Base-by-base conservation (phyloP, 2,113 vertebrate species). In the Sinocyclocheilus grahami region DNA sequence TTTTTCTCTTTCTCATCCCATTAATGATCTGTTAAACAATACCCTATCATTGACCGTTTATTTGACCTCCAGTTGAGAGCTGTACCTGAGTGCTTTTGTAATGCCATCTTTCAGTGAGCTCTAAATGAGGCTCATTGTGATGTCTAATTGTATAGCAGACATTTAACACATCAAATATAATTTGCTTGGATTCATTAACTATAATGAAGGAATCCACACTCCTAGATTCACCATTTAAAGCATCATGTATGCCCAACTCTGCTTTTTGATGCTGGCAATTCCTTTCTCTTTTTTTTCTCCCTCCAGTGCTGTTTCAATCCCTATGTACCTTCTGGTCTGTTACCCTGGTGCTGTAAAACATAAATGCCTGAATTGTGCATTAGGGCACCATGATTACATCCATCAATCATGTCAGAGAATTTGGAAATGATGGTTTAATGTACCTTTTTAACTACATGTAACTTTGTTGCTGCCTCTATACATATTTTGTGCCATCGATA, bases 341-440 rank as follows among this genome's bases (percentile, higher is more conserved):
- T 86, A 84, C 86, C 86, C 75, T 78, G 87, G 74, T 87, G 87
- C 65, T 87, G 82, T 86, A 87, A 89, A 88, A 85, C 87, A 87
- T 85, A 87, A 86, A 69, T 69, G 89, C 69, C 71, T 69, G 87
- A 83, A 88, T 88, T 85, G 84, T 90, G 87, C 89, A 86, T 90
- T 90, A 90, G 86, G 85, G 69, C 20, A 86, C 75, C 79, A 78
- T 88, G 86, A 88, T 87, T 88, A 84, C 83, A 42, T 86, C 85
- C 93, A 95, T 95, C 92, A 92, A 93, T 95, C 94, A 94, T 91
- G 84, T 90, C 88, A 85, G 89, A 91, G 93, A 91, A 91, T 92
- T 94, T 93, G 91, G 91, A 94, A 93, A 92, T 91, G 92, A 94
- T 86, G 92, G 92, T 92, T 92, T 91, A 89, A 88, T 89, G 89